phyloP scores from a whole-genome alignment of 37 sponge, comb jelly and placozoan species.

The Oopsacas minuta region DNA sequence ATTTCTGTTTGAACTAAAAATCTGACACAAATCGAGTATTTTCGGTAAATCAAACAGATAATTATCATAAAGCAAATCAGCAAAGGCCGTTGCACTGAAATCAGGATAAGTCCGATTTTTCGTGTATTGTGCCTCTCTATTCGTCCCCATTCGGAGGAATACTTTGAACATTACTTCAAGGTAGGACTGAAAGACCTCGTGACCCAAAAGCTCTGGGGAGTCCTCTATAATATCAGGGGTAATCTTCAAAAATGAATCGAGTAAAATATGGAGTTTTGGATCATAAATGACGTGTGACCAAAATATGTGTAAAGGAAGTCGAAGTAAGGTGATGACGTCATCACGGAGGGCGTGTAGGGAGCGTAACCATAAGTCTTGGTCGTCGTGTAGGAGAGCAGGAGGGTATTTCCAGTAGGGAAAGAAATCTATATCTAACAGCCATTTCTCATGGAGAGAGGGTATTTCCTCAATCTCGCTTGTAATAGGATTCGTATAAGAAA shows the following conservation, averaged over 20 bases:
- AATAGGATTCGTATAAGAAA: neutral
- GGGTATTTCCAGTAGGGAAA: neutral
- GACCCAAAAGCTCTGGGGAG: neutral
- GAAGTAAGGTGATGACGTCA: neutral
- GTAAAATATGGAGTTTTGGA: neutral
- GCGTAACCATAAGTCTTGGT: neutral
- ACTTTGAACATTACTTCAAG: neutral
- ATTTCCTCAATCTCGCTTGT: neutral
- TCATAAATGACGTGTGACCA: neutral
- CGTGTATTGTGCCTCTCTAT: neutral
- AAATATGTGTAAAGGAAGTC: neutral
- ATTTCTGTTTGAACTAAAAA: neutral
- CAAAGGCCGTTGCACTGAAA: neutral
- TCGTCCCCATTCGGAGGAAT: neutral
- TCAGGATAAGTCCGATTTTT: neutral
- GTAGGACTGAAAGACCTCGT: neutral
- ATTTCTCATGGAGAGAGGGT: neutral
- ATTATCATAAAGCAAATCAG: conserved; percentile 2
- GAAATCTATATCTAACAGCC: neutral
- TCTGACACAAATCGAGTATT: neutral
- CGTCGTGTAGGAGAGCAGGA: neutral
- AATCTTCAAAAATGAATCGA: neutral
- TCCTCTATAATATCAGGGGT: neutral
- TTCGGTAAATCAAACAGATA: neutral
- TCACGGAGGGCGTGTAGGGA: neutral